Evolutionary conservation across 30 jellyfish, hydroid and myxozoan species (phyloP), one percentile per base, ranked within the genome.

Genomic region (Nemopilema nomurai): DNA sequence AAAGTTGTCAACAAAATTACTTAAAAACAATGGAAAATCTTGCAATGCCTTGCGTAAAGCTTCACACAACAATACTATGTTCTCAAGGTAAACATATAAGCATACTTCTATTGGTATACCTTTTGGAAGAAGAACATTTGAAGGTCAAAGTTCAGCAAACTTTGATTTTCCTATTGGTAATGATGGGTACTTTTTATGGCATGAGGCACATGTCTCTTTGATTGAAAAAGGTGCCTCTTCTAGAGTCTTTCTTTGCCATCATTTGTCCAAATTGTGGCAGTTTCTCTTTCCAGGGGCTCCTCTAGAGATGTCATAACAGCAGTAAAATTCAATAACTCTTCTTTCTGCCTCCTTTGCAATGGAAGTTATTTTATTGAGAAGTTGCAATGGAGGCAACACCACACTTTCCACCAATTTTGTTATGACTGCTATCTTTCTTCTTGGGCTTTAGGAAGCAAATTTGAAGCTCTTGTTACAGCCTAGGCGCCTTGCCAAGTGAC

Each of bases 21-120:
- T 19, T 41, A 80, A 77, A 87, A 19, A 87, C 70, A 71, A 16
- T 31, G 93, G 89, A 87, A 86, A 86, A n/a, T 76, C 79, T 67
- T 85, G 78, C 26, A 86, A 19, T 53, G 71, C 92, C 62, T 86
- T 86, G 73, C 74, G 94, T 18, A 85, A 4, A 4, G 94, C 89
- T n/a, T 73, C 91, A 82, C 91, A 82, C 21, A 84, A 49, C 71
- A 84, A 74, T n/a, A 23, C 64, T 16, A 84, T 62, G 85, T 74
- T 84, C 32, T 84, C 90, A 62, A 73, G 93, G 53, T 84, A 84
- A 62, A 86, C 30, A 87, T 73, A 84, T 24, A 72, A 74, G 69
- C 84, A 84, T 18, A 83, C 92, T 29, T 74, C 85, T 32, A 74
- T 83, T 32, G 80, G 92, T 28, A 32, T 71, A n/a, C 22, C 71